Base-by-base conservation (phyloP, 2,113 vertebrate genomes). In the Rutilus rutilus region DNA sequence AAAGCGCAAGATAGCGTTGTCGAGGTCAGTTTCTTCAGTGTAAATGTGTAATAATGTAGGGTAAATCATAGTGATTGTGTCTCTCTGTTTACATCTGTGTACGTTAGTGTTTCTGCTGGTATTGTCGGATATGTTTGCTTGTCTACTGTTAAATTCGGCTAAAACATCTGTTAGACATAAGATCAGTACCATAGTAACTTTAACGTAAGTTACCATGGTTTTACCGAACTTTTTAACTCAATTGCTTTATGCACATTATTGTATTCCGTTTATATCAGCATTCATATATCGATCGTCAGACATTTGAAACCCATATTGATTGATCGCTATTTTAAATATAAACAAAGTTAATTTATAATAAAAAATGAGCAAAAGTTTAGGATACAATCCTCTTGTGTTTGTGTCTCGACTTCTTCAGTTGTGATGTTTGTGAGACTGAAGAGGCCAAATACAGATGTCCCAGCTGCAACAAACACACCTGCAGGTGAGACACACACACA, bases 381-480 rank as follows among this genome's bases (percentile, higher is more conserved):
- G 4, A 50, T 4, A 50, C 6, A 8, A 23, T 57, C 54, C 54
- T 57, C 54, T 23, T 3, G 19, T 57, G 54, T 57, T 57, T 57
- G 54, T 57, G 54, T 57, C 19, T 54, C 17, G 15, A 39, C 19
- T 2, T 84, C 86, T 60, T 85, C 90, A 99, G 98, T 0, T 99
- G 98, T 91, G 95, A 96, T 86, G 94, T 95, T 0, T 99, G 98
- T 91, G 95, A 94, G 17, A 86, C 92, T 30, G 93, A 95, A 30
- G 97, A 94, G 90, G 97, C 98, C 0, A 98, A 96, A 78, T 99
- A 99, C 90, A 95, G 93, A 73, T 99, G 98, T 90, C 98, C 98
- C 0, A 93, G 93, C 27, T 99, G 98, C 90, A 92, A 96, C 88
- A 95, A 92, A 21, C 96, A 95, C 3, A 97, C 97, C 0, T 99